Evolutionary conservation across 2,113 vertebrate genomes (phyloP).

Genomic region (Caranx melampygus): DNA sequence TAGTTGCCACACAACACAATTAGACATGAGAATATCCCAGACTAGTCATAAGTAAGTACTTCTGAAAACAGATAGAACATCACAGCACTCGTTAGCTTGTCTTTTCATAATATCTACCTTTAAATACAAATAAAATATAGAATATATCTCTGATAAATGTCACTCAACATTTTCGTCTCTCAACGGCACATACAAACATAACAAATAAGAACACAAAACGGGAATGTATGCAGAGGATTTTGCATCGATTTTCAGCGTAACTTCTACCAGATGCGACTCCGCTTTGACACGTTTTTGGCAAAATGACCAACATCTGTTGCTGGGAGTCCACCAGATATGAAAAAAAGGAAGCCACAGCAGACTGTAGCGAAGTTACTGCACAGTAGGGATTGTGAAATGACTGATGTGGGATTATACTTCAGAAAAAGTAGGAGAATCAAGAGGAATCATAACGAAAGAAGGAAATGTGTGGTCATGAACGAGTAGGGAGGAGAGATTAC

Average conservation of each 20-base stretch:
- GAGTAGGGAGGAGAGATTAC: constrained; percentile 24
- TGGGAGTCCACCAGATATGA: constrained; percentile 46
- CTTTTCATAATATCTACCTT: constrained; percentile 83
- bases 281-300: constrained; percentile 57
- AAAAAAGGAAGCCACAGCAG: constrained; percentile 41
- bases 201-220: constrained; percentile 74
- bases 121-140: constrained; percentile 88
- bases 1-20: constrained; percentile 78
- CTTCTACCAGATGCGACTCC: constrained; percentile 64
- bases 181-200: constrained; percentile 74
- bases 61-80: constrained; percentile 80
- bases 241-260: constrained; percentile 65
- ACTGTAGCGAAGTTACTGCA: constrained; percentile 65
- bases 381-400: constrained; percentile 47
- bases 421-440: constrained; percentile 20
- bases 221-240: constrained; percentile 78
- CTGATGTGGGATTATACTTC: constrained; percentile 27
- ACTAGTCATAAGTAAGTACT: constrained; percentile 82
- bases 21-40: constrained; percentile 78
- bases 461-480: constrained; percentile 29
- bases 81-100: constrained; percentile 86
- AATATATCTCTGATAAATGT: constrained; percentile 85
- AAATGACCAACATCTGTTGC: constrained; percentile 71
- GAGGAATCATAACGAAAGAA: constrained; percentile 17
- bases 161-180: constrained; percentile 81